Evolutionary conservation across 2,113 vertebrate species (phyloP).

Genomic region (Crotophaga sulcirostris): DNA sequence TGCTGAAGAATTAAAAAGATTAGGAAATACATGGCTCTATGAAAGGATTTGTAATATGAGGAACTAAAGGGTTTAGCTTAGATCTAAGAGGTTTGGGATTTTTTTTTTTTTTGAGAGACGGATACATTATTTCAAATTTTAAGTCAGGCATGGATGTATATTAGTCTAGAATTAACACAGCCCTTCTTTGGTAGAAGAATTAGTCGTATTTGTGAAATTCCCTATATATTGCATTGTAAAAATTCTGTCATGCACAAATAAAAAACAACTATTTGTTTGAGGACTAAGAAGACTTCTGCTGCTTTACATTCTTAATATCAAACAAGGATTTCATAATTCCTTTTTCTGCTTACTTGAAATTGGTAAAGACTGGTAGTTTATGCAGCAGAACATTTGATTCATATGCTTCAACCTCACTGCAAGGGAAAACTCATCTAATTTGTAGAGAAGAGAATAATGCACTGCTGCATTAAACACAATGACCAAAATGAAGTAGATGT

Average conservation of each 20-base stretch:
- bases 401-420: background rate
- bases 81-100: slow-evolving; percentile 26
- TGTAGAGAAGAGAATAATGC: background rate
- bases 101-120: background rate
- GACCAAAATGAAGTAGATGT: background rate
- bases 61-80: slow-evolving; percentile 37
- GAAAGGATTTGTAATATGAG: slow-evolving; percentile 57
- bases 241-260: background rate
- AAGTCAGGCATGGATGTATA: background rate
- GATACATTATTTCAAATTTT: slow-evolving; percentile 18
- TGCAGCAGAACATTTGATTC: background rate
- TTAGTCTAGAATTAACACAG: background rate
- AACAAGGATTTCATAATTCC: background rate
- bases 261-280: background rate
- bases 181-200: background rate
- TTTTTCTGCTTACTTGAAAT: background rate
- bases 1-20: slow-evolving; percentile 72
- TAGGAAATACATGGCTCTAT: slow-evolving; percentile 50
- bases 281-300: background rate
- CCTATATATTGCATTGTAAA: background rate
- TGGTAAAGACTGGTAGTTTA: background rate
- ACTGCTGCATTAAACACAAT: background rate
- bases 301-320: background rate
- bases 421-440: background rate
- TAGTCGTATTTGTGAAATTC: background rate